Conservation (phyloP, 2,888 invertebrate species). For the Eupithecia subfuscata region DNA sequence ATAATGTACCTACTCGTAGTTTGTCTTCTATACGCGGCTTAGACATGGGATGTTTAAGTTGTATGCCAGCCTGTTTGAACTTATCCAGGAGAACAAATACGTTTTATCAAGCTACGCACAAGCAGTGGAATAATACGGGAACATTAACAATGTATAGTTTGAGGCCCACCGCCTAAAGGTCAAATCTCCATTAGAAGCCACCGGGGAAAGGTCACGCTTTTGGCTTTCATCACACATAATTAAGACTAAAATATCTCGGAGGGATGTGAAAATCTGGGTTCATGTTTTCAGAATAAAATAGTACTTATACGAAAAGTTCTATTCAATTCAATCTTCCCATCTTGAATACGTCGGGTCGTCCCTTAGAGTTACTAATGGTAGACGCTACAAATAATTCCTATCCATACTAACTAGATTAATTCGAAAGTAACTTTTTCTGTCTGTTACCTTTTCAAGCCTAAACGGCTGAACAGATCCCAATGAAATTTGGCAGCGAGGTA, state of each 20-base stretch:
- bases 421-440: no score
- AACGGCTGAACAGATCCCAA: no score
- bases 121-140: slow-evolving; percentile 50
- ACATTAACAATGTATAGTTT: slow-evolving; percentile 68
- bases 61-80: not conserved
- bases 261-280: slow-evolving; percentile 18
- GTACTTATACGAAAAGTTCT: not conserved
- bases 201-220: slow-evolving; percentile 65
- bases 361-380: not conserved
- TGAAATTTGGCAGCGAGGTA: no score
- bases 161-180: slow-evolving; percentile 67
- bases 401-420: no score
- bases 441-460: no score
- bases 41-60: not conserved
- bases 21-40: not conserved
- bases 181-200: slow-evolving; percentile 64
- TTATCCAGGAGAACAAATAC: slow-evolving; percentile 22
- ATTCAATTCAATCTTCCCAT: not conserved
- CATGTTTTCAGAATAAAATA: slow-evolving; percentile 5
- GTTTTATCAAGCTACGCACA: slow-evolving; percentile 37
- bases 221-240: slow-evolving; percentile 62
- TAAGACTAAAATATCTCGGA: slow-evolving; percentile 41
- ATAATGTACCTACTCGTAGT: not conserved
- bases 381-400: not conserved
- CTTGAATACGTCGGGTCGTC: not conserved